Evolutionary conservation across 2,797 vertebrate species (phyloP), one percentile per base, ranked within the genome.

Genomic region (Botia almorhae): DNA sequence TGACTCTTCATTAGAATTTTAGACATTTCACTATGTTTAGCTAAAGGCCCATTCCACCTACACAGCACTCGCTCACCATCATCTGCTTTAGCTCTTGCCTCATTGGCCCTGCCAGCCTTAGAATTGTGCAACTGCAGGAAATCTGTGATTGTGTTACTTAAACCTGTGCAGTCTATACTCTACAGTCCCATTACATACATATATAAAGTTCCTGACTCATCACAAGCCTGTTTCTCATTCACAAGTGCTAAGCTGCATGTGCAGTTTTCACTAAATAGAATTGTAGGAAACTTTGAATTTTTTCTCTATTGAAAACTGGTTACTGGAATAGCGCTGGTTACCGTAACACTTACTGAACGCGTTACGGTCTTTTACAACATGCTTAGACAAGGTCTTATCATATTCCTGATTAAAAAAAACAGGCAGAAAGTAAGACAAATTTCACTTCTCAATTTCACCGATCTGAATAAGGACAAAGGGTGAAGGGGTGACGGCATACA

Each of bases 401-500:
- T 71, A 78, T 67, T 74, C 60, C 67, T 50, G 55, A 33, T 21
- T 76, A 33, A 81, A 83, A 78, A 69, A 80, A 51, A 69, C 39
- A 82, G 70, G 71, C 77, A 85, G 72, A 87, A 79, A 89, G 82
- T 68, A 29, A 83, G 53, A 85, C 39, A 74, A 88, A 86, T 89
- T 89, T 90, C 85, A 90, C 86, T 88, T 90, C 88, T 89, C 81
- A 43, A 80, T 89, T 90, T 33, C 84, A 36, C 84, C 85, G 71
- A 85, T 82, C 84, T 83, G 80, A 84, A 85, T 81, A 81, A 79
- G 83, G 79, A 75, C 19, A 75, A 75, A 58, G 43, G 53, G 21
- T 23, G 26, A 75, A 75, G 51, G 43, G 53, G 21, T 23, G 3
- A 39, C 46, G 55, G 48, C 67, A 76, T 21, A 60, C 63, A 58